Conservation (phyloP, 2,113 vertebrate species). For the Poicephalus meyeri region DNA sequence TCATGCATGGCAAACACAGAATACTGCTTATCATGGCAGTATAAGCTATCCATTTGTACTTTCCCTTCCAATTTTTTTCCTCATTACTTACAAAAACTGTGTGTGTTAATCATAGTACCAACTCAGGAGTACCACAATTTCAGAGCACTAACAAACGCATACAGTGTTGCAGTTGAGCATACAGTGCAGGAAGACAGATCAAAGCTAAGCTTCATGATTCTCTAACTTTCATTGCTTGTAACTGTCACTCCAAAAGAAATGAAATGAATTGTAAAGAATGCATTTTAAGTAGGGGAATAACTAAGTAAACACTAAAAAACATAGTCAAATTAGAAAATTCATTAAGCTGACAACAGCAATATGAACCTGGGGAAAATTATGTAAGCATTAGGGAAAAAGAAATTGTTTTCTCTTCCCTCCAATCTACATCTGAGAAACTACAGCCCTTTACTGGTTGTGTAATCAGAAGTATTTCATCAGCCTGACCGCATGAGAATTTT, state of each 20-base stretch:
- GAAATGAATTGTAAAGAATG: not conserved
- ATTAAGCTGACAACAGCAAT: not conserved
- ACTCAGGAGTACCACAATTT: not conserved
- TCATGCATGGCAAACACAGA: not conserved
- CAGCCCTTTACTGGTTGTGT: not conserved
- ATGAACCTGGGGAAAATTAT: conserved; percentile 15
- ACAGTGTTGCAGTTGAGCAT: not conserved
- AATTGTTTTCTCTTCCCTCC: not conserved
- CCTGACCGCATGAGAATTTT: not conserved
- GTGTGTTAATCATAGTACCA: not conserved
- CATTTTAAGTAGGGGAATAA: not conserved
- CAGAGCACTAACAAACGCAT: not conserved
- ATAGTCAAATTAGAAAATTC: not conserved
- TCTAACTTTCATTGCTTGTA: not conserved
- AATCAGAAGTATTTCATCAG: not conserved
- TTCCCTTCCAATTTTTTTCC: not conserved
- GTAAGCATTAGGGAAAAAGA: not conserved
- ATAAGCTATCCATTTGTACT: not conserved
- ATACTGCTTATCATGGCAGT: not conserved
- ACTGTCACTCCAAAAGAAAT: not conserved
- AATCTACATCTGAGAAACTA: not conserved
- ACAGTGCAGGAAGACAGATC: not conserved
- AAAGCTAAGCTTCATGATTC: not conserved
- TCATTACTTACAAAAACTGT: not conserved
- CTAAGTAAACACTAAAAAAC: conserved; percentile 10